Base-by-base conservation (phyloP, 2,797 vertebrate species). In the Typhlichthys subterraneus region DNA sequence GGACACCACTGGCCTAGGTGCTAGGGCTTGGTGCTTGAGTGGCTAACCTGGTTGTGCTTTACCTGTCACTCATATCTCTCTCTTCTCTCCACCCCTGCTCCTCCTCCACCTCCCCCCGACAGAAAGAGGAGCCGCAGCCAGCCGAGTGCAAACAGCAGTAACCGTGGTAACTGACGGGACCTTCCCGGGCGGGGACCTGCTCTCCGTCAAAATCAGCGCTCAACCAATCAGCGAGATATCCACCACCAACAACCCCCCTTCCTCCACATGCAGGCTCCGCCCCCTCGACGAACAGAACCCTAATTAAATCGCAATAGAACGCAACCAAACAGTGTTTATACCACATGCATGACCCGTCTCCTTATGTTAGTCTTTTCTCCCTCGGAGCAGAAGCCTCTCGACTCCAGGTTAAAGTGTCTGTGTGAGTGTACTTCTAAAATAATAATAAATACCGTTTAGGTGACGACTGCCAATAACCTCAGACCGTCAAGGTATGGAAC, bases 71-170 rank as follows among this genome's bases (percentile, higher is more conserved):
- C n/a, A 33, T 42, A 46, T 23, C 55, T 49, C 51, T 9, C 49
- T 12, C 45, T 15, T n/a, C 23, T 29, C 38, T 12, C 12, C 46
- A 1, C 11, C 29, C 9, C 13, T 6, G 11, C 14, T 1, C 1
- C 14, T 4, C 13, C 49, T 2, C 15, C 13, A 4, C 46, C 3
- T 11, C 46, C 53, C 62, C 67, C 31, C 62, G 57, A 31, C 93
- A 98, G 96, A 95, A 94, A 92, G 95, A 95, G 79, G 89, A 93
- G 82, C 91, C 92, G 90, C 96, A 97, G 85, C 97, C 97, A 72
- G 93, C 96, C 47, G 97, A 99, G 86, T 99, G 97, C 94, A 98
- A 99, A 87, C 97, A 98, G 92, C 97, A 98, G 93, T 98, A 94
- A 95, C 81, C 84, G 65, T 83, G 82, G 87, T 79, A 87, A 85